These are phyloP conservation scores for Ceratothoa steindachneri DNA, from an alignment of 2,888 invertebrate species.

Conservation along the genomic window DNA sequence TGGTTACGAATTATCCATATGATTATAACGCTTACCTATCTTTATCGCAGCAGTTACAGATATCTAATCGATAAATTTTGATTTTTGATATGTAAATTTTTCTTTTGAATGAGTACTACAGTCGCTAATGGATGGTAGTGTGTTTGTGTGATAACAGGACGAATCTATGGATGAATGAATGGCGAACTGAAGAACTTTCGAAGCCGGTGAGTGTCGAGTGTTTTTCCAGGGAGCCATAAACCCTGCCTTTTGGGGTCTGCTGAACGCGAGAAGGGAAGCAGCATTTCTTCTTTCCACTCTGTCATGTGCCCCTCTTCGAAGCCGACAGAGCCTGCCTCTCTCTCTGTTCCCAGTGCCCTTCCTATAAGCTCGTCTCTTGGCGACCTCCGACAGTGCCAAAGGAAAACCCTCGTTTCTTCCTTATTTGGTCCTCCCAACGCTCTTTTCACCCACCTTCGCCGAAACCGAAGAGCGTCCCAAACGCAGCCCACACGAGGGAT, in stretches of 20 bases:
- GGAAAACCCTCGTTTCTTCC: neutral
- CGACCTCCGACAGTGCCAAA: constrained; percentile 6
- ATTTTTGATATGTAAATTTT: too few species aligned
- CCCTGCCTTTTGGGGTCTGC: neutral
- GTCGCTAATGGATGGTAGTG: too few species aligned
- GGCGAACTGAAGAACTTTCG: neutral
- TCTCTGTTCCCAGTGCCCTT: neutral
- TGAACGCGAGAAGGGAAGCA: neutral
- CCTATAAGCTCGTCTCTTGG: neutral
- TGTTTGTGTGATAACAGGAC: too few species aligned
- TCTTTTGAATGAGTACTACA: too few species aligned
- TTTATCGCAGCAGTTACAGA: too few species aligned
- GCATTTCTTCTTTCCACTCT: neutral
- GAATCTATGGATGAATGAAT: too few species aligned
- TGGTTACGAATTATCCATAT: too few species aligned
- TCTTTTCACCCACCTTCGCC: neutral
- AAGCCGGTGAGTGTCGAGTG: neutral
- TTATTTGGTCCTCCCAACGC: neutral
- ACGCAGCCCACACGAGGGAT: neutral
- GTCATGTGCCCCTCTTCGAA: neutral
- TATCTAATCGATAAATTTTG: too few species aligned
- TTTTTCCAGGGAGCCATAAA: neutral
- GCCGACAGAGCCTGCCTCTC: neutral
- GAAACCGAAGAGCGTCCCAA: neutral
- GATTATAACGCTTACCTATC: too few species aligned